phyloP scores from a whole-genome alignment of 2,888 invertebrate genomes.

The Anoplius nigerrimus region DNA sequence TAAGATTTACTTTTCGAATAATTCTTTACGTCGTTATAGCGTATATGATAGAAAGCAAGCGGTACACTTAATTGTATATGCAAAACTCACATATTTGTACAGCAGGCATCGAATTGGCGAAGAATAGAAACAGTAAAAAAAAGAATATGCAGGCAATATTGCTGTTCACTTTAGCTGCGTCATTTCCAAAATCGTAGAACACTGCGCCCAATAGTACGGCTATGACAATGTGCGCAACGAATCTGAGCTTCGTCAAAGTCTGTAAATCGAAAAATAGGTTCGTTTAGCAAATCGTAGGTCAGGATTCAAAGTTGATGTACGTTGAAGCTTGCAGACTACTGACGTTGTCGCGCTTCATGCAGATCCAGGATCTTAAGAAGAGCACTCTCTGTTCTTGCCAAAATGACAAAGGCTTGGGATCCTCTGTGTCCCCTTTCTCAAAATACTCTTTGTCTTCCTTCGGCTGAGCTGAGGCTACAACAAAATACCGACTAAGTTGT shows the following conservation, averaged over 20 bases:
- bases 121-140: constrained; percentile 79
- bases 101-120: constrained; percentile 81
- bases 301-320: not conserved
- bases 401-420: constrained; percentile 58
- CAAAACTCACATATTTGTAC: constrained; percentile 80
- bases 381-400: constrained; percentile 76
- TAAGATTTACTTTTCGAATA: no score
- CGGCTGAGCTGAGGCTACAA: not conserved
- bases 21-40: not conserved
- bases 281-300: not conserved
- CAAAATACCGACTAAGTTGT: no score
- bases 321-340: constrained; percentile 41
- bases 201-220: constrained; percentile 78
- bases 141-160: constrained; percentile 80
- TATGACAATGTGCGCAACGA: constrained; percentile 77
- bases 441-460: not conserved
- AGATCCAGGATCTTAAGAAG: constrained; percentile 75
- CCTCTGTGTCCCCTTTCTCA: not conserved
- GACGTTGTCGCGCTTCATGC: constrained; percentile 74
- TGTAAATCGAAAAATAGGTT: constrained; percentile 38
- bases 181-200: constrained; percentile 79
- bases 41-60: not conserved
- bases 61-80: not conserved
- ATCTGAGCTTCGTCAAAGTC: constrained; percentile 76
- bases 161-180: constrained; percentile 77